A percentile compares a stretch with the other conserved stretches of the same genome.
Evolutionary conservation across 2,113 vertebrate species (phyloP).

Genomic region (Abramis brama): DNA sequence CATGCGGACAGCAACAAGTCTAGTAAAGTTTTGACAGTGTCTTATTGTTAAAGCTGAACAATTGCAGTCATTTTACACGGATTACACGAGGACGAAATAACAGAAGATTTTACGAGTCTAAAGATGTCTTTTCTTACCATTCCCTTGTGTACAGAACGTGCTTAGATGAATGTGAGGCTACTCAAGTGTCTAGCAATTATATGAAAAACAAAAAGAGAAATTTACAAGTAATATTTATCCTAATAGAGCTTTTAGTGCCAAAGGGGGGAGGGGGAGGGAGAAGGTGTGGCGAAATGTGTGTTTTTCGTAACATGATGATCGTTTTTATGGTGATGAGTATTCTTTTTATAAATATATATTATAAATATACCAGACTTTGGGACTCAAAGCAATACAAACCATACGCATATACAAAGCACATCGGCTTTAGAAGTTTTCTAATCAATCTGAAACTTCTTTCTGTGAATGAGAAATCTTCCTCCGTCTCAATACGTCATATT

Average conservation of each 20-base stretch:
- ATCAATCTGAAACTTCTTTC: neutral
- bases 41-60: neutral
- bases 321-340: constrained; percentile 76
- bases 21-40: constrained; percentile 47
- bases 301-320: constrained; percentile 64
- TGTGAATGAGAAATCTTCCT: constrained; percentile 14
- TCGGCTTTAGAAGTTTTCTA: constrained; percentile 13
- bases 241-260: constrained; percentile 71
- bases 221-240: constrained; percentile 44
- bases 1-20: constrained; percentile 58
- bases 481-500: neutral
- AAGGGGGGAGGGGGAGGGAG: constrained; percentile 58
- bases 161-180: constrained; percentile 72
- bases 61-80: constrained; percentile 55
- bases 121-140: constrained; percentile 66
- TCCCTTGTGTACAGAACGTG: constrained; percentile 72
- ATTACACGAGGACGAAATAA: constrained; percentile 43
- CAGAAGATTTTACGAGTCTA: constrained; percentile 38
- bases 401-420: constrained; percentile 55
- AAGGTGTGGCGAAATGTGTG: constrained; percentile 63
- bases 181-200: constrained; percentile 70
- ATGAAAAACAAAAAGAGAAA: constrained; percentile 36
- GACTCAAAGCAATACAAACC: constrained; percentile 77
- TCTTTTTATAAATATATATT: constrained; percentile 62
- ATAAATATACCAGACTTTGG: constrained; percentile 69